Base-by-base conservation (phyloP, 2,888 invertebrate genomes). In the Drosophila colorata region DNA sequence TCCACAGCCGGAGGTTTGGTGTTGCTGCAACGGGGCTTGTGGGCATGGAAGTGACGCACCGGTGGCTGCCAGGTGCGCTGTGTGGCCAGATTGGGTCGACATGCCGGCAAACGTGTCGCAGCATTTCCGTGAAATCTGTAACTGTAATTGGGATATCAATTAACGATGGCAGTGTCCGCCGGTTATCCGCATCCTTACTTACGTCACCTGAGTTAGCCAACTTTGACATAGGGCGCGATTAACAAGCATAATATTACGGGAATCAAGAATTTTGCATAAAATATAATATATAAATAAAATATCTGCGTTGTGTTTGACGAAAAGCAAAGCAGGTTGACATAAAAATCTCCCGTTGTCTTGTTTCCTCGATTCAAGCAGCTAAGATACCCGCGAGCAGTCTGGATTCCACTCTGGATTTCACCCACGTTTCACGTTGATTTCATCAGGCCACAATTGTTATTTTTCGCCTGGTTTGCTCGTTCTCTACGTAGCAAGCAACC, bases 131-230 rank as follows among this genome's bases (percentile, higher is more conserved):
- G 55, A 53, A 65, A 69, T 84, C 81, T 79, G 71, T 75, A 85
- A 72, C 85, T 88, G 52, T n/a, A 51, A 18, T 64, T 38, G 25
- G 14, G 5, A 46, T n/a, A 44, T 33, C 6, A 47, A 37, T 66
- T 57, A 66, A 20, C 6, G 31, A 28, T 40, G n/a, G 18, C 14
- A 14, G 7, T 6, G 9, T 23, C 33, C 1, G 20, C 13, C 11
- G 13, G 11, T 20, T 49, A 6, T 11, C 11, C 41, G 16, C 25
- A 5, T 16, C 38, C 67, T 72, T 73, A 80, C 82, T 88, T 82
- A 90, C 90, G 83, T 82, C 69, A 88, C 74, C 58, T 88, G 84
- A 52, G 77, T 74, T 51, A 75, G 67, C 88, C 85, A 87, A 58
- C 68, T 77, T 59, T 78, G 78, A 66, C 82, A 87, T 47, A 89